phyloP scores from a whole-genome alignment of 1,140 invertebrate genomes.

The Thalassaphorura encarpata region DNA sequence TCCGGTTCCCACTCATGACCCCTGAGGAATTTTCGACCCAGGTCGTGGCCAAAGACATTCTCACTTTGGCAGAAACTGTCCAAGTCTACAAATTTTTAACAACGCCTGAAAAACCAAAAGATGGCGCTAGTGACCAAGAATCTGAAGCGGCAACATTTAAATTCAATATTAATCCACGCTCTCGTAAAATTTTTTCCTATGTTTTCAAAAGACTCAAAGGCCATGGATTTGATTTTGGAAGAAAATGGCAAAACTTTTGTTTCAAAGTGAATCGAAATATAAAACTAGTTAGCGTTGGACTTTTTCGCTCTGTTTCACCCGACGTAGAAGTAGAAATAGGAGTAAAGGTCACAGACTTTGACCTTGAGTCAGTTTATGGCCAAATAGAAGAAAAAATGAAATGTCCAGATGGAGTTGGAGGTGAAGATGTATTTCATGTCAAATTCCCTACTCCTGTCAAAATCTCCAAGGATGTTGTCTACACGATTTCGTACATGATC shows the following conservation, averaged over 20 bases:
- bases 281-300: slow-evolving; percentile 24
- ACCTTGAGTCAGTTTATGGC: slow-evolving; percentile 17
- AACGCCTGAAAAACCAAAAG: slow-evolving; percentile 13
- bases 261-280: slow-evolving; percentile 23
- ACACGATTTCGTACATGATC: slow-evolving; percentile 28
- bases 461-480: slow-evolving; percentile 20
- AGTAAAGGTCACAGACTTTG: slow-evolving; percentile 17
- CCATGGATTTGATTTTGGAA: slow-evolving; percentile 25
- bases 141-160: slow-evolving; percentile 1
- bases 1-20: slow-evolving; percentile 22
- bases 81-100: slow-evolving; percentile 22
- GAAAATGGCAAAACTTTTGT: slow-evolving; percentile 26
- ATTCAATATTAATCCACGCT: slow-evolving; percentile 18
- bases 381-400: slow-evolving; percentile 16
- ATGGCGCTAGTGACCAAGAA: neutral
- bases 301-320: slow-evolving; percentile 19
- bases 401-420: neutral
- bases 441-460: slow-evolving; percentile 19
- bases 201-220: slow-evolving; percentile 24
- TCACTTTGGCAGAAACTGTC: slow-evolving; percentile 24
- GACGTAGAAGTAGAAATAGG: slow-evolving; percentile 12
- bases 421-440: slow-evolving; percentile 27
- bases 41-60: slow-evolving; percentile 24
- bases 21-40: slow-evolving; percentile 24
- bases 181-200: slow-evolving; percentile 25